Evolutionary conservation across 2,113 vertebrate genomes (phyloP), one percentile per base, ranked within the genome.

Genomic region (Phocoena phocoena): DNA sequence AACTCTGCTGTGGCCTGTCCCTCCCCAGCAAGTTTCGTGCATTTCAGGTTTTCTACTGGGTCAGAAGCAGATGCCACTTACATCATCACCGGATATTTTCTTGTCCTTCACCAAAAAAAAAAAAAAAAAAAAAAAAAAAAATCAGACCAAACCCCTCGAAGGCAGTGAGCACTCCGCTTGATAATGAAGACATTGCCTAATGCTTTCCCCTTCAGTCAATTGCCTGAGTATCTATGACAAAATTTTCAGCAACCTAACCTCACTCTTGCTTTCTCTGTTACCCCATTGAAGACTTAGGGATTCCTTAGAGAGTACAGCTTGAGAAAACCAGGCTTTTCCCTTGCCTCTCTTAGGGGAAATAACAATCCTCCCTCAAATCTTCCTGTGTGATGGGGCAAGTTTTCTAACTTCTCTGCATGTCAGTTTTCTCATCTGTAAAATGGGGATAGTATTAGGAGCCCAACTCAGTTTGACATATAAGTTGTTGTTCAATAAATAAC

Each of bases 41-140:
- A 50, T 89, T 97, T 96, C 90, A n/a, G 60, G 47, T 81, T 96
- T 93, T 92, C 84, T 76, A 11, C 74, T 91, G 65, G 36, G 31
- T 41, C 63, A 15, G 68, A 94, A 88, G 87, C 41, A 84, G 38
- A 93, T 50, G 41, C 55, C 60, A 55, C 65, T 53, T 53, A 53
- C 53, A 53, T 76, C 25, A 73, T 53, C 62, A 74, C 92, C 5
- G 23, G 17, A n/a, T 80, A 63, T 65, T 63, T 93, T 88, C 41
- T 90, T 93, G 38, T 83, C 33, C 31, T 67, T 36, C 88, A 65
- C 15, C 33, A 71, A 65, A 50, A 38, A 53, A 47, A 41, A 2
- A 2, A 21, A 28, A 71, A 65, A 50, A 38, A 53, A 47, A 41
- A 2, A 2, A 71, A 65, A 50, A 44, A 47, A 41, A 2, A 21